Conservation (phyloP, 2,113 vertebrate species). For the Anarrhichthys ocellatus region DNA sequence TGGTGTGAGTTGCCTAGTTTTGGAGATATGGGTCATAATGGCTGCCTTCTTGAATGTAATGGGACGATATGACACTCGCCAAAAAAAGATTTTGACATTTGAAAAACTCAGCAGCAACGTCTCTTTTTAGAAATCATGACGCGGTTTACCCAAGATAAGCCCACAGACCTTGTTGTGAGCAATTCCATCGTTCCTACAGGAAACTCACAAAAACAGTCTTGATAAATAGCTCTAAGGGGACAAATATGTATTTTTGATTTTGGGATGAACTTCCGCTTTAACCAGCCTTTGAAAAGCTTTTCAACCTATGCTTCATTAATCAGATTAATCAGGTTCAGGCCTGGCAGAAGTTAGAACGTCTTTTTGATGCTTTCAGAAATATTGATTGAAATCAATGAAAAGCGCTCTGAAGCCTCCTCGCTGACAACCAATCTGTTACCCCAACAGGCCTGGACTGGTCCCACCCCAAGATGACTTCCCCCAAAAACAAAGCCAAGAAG, state of each 20-base stretch:
- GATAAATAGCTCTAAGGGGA: background rate
- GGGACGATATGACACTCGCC: too few species aligned
- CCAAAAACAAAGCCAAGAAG: conserved; percentile 87
- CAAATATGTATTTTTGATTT: background rate
- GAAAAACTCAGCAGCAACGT: too few species aligned
- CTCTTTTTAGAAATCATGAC: background rate
- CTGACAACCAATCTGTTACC: conserved; percentile 22
- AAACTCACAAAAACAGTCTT: background rate
- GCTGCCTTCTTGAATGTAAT: background rate
- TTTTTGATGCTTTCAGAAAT: conserved; percentile 35
- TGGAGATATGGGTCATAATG: background rate
- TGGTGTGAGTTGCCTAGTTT: background rate
- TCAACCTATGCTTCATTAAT: conserved; percentile 7
- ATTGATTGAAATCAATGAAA: background rate
- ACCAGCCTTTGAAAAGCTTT: conserved; percentile 22
- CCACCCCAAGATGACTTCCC: conserved; percentile 78
- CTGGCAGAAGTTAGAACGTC: background rate
- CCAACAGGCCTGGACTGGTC: conserved; percentile 76
- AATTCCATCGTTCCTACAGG: too few species aligned
- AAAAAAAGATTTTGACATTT: too few species aligned
- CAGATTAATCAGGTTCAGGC: background rate
- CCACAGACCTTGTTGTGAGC: background rate
- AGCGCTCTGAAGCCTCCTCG: background rate
- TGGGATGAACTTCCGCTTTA: background rate
- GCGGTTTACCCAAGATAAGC: background rate